A percentile compares a stretch with the other conserved stretches of the same genome.
Conservation (phyloP, 2,888 invertebrate genomes). For the Automeris io region DNA sequence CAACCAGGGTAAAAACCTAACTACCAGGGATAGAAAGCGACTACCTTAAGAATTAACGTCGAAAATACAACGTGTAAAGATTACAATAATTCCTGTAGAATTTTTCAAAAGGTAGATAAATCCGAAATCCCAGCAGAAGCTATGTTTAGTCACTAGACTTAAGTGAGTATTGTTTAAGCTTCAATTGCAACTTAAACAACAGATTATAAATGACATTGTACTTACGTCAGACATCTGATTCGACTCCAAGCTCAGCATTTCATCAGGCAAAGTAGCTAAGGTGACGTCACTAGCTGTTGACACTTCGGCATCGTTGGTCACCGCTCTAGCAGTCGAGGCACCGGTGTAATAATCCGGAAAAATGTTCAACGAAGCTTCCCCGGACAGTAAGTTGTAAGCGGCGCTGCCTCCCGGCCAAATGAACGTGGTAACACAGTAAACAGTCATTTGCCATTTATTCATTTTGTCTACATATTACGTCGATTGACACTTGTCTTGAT, state of each 20-base stretch:
- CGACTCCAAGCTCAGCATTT: constrained; percentile 7
- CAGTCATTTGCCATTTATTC: constrained; percentile 35
- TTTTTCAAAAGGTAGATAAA: too few relatives aligned
- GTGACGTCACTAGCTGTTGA: constrained; percentile 8
- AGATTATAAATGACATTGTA: constrained; percentile 7
- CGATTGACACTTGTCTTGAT: background rate
- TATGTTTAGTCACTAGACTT: too few relatives aligned
- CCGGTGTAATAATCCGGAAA: constrained; percentile 34
- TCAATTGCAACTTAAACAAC: too few relatives aligned
- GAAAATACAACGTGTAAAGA: too few relatives aligned
- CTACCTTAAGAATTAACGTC: too few relatives aligned
- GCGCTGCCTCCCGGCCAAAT: constrained; percentile 25
- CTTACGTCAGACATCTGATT: constrained; percentile 18
- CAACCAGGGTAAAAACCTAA: too few relatives aligned
- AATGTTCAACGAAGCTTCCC: constrained; percentile 33
- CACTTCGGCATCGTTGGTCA: background rate
- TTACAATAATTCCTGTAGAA: too few relatives aligned
- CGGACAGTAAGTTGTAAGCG: constrained; percentile 30
- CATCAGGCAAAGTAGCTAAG: constrained; percentile 8
- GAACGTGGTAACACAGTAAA: constrained; percentile 32
- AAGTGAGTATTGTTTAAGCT: too few relatives aligned
- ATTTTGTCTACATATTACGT: constrained; percentile 18
- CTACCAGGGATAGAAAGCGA: too few relatives aligned
- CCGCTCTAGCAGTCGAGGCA: constrained; percentile 13
- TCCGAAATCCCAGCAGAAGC: too few relatives aligned